Evolutionary conservation across 2,888 invertebrate genomes (phyloP).

Genomic region (Limnephilus auricula): DNA sequence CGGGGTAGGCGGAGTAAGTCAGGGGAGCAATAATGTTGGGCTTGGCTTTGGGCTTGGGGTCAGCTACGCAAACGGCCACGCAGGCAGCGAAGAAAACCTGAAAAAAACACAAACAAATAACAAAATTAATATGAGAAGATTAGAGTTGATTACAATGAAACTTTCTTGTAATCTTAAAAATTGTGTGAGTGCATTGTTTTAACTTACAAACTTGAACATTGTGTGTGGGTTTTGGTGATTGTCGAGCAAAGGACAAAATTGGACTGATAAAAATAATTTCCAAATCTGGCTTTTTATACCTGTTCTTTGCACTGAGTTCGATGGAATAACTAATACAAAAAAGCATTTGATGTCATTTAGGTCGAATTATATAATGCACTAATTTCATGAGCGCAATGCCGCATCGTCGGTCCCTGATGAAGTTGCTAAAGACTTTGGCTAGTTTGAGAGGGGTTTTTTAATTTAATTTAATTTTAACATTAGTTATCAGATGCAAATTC

Average conservation of each 20-base stretch:
- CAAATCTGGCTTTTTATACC: neutral
- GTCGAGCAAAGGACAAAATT: neutral
- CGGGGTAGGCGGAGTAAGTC: conserved; percentile 50
- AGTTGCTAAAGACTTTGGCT: neutral
- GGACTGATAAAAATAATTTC: neutral
- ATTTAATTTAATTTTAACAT: neutral
- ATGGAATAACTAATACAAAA: neutral
- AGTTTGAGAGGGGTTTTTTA: neutral
- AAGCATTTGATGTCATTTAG: neutral
- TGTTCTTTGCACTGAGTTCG: neutral
- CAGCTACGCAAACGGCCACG: conserved; percentile 68
- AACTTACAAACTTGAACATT: neutral
- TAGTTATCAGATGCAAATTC: neutral
- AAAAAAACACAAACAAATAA: neutral
- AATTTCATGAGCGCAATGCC: neutral
- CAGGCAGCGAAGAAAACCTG: neutral
- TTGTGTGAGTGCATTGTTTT: neutral
- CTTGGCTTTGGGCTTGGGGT: conserved; percentile 70
- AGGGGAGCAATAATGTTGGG: neutral
- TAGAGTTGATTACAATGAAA: neutral
- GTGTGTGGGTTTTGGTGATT: neutral
- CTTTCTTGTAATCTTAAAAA: neutral
- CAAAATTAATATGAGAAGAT: neutral
- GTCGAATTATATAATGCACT: neutral
- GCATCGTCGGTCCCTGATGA: neutral